Conservation (phyloP, 2,797 vertebrate genomes). For the Falco concolor region DNA sequence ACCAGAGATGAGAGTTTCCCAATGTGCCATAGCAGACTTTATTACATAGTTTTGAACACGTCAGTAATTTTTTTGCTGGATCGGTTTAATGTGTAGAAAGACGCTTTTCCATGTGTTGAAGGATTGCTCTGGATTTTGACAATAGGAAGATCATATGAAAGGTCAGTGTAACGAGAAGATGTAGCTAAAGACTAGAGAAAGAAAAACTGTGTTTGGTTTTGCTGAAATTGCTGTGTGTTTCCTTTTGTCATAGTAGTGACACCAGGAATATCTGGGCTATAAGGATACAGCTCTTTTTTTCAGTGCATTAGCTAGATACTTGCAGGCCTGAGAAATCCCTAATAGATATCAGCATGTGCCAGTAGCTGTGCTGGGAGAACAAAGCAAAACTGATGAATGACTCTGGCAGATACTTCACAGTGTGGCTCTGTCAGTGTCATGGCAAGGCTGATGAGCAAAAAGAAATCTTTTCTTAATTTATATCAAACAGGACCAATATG, state of each 20-base stretch:
- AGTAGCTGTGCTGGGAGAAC: not conserved
- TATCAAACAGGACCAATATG: not conserved
- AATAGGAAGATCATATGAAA: not conserved
- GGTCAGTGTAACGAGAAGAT: not conserved
- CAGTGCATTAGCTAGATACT: not conserved
- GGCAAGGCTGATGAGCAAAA: not conserved
- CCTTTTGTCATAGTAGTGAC: not conserved
- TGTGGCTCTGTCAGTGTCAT: not conserved
- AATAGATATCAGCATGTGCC: not conserved
- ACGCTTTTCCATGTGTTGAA: not conserved
- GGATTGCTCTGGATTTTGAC: not conserved
- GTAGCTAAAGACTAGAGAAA: not conserved
- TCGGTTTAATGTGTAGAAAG: not conserved
- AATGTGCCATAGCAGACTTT: not conserved
- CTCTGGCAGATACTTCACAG: not conserved
- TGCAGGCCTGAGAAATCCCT: not conserved
- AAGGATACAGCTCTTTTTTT: not conserved
- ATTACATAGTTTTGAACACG: not conserved
- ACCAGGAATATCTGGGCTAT: not conserved
- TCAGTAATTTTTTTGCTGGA: not conserved
- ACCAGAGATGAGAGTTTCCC: conserved; percentile 1
- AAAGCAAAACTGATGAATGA: not conserved
- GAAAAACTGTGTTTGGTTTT: not conserved
- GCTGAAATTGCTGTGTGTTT: not conserved
- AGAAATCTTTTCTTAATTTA: not conserved